Evolutionary conservation across 2,113 vertebrate genomes (phyloP).

Genomic region (Mastomys coucha): DNA sequence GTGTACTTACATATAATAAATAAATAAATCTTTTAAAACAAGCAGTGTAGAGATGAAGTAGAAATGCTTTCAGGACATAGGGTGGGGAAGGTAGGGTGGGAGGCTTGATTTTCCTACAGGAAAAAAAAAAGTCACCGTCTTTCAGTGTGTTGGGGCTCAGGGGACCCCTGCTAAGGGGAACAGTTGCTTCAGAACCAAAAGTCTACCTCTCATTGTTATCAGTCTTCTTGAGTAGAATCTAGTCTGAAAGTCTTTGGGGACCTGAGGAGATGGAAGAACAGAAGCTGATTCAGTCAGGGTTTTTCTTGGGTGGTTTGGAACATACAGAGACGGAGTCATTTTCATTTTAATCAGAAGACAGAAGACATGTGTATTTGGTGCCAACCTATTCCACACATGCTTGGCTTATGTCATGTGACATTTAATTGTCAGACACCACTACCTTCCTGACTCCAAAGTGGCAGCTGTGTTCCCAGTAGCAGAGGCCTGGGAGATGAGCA

Average conservation of each 20-base stretch:
- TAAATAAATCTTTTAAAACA: no score
- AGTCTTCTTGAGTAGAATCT: background rate
- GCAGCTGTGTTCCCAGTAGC: background rate
- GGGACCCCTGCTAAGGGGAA: background rate
- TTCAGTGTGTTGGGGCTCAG: background rate
- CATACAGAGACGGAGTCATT: background rate
- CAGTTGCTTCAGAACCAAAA: background rate
- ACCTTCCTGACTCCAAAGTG: background rate
- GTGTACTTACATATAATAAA: no score
- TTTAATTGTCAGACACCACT: slow-evolving; percentile 54
- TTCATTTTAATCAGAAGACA: slow-evolving; percentile 17
- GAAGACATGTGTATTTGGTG: background rate
- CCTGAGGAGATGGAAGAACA: background rate
- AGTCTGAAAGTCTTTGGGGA: background rate
- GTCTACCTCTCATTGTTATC: background rate
- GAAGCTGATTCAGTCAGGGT: background rate
- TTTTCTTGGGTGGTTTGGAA: background rate
- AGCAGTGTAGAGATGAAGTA: background rate
- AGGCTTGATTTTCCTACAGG: background rate
- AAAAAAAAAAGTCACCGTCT: background rate
- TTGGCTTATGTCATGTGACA: slow-evolving; percentile 16
- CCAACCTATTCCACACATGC: slow-evolving; percentile 25
- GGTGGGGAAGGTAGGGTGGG: background rate
- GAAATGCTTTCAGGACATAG: background rate
- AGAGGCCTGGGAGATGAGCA: background rate